Evolutionary conservation across 1,140 invertebrate species (phyloP).

Genomic region (Cryptotermes secundus): DNA sequence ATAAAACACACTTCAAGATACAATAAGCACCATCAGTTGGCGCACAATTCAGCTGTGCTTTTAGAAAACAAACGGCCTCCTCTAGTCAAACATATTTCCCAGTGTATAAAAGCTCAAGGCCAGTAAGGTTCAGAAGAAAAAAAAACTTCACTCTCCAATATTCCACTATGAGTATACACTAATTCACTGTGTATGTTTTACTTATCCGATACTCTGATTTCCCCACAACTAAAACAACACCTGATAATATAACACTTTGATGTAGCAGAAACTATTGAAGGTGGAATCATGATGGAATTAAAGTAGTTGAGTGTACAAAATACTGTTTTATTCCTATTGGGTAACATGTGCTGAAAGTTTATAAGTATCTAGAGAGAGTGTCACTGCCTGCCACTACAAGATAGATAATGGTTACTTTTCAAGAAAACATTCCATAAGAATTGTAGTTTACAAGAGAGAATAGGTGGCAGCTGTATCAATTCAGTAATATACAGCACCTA

Average conservation of each 20-base stretch:
- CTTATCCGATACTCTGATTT: not conserved
- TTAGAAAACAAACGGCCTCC: not conserved
- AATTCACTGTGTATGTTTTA: too few species aligned
- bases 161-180: too few species aligned
- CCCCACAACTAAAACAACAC: not conserved
- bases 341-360: not conserved
- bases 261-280: not conserved
- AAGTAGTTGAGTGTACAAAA: not conserved
- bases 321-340: not conserved
- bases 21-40: not conserved
- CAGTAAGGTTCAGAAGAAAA: too few species aligned
- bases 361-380: too few species aligned
- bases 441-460: too few species aligned
- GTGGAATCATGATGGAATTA: not conserved
- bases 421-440: too few species aligned
- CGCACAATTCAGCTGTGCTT: not conserved
- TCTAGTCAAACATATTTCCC: not conserved
- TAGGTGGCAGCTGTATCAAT: too few species aligned
- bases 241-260: not conserved
- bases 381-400: too few species aligned
- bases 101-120: not conserved
- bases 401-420: too few species aligned
- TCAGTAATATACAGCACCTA: too few species aligned
- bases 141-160: too few species aligned
- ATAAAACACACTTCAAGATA: too few species aligned